Conservation (phyloP, 1,140 invertebrate genomes). For the Maniola jurtina region DNA sequence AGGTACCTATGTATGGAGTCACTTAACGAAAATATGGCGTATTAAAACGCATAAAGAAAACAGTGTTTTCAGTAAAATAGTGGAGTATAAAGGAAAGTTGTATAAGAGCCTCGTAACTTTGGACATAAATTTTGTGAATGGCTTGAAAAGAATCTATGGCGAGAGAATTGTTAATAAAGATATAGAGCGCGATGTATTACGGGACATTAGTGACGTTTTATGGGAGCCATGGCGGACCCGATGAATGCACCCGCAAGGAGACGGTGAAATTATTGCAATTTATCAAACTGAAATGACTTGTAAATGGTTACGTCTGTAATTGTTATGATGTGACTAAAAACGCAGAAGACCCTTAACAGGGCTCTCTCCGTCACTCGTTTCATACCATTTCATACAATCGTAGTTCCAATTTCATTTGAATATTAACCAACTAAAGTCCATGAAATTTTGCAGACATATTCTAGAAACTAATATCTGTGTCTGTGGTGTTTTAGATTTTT, state of each 20-base stretch:
- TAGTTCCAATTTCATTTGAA: no score
- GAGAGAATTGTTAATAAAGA: conserved; percentile 77
- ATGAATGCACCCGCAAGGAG: conserved; percentile 64
- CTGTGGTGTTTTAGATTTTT: no score
- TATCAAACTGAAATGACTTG: conserved; percentile 39
- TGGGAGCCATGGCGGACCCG: conserved; percentile 54
- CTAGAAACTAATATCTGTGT: no score
- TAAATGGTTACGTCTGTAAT: conserved; percentile 14
- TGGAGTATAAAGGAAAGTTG: conserved; percentile 72
- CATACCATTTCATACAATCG: no score
- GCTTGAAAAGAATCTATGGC: conserved; percentile 68
- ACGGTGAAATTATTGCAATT: conserved; percentile 38
- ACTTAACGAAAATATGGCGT: conserved; percentile 74
- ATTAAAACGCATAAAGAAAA: conserved; percentile 76
- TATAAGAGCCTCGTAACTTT: conserved; percentile 68
- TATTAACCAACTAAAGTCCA: no score
- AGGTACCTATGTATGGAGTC: conserved; percentile 42
- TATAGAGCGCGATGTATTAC: conserved; percentile 72
- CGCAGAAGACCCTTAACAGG: background rate
- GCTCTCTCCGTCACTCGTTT: no score
- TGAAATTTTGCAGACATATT: no score
- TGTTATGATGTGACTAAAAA: conserved; percentile 18
- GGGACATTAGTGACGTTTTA: conserved; percentile 74
- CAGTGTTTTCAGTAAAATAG: conserved; percentile 75
- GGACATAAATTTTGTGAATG: conserved; percentile 73